These are phyloP conservation scores for Oriolus oriolus DNA, from an alignment of 2,113 vertebrate genomes.

Conservation along the genomic window DNA sequence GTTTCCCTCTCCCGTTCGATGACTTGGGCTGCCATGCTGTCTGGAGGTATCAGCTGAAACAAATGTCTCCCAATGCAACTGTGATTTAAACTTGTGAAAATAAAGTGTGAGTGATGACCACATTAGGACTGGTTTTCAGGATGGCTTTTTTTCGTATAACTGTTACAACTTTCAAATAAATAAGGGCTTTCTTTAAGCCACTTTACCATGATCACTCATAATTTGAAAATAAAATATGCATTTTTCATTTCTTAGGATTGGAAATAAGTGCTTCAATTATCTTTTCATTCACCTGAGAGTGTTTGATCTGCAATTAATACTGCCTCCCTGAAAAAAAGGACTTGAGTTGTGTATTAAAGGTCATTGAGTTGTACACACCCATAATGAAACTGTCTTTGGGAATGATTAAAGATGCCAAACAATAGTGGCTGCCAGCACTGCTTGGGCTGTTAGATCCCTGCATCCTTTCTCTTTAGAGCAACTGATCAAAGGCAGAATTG, in stretches of 20 bases:
- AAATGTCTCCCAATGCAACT: neutral
- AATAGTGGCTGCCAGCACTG: neutral
- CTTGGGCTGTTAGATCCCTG: neutral
- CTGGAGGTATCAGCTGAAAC: neutral
- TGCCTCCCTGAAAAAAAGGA: neutral
- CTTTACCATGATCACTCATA: neutral
- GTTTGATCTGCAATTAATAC: neutral
- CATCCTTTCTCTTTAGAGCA: neutral
- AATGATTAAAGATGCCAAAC: neutral
- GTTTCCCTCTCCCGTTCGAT: neutral
- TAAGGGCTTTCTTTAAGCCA: neutral
- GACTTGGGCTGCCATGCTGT: neutral
- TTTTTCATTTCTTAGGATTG: neutral
- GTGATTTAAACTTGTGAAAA: neutral
- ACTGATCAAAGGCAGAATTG: neutral
- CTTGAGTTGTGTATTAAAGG: neutral
- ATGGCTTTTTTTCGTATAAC: neutral
- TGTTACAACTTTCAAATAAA: neutral
- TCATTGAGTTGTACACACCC: neutral
- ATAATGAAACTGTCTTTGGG: slow-evolving; percentile 8
- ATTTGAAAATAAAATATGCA: neutral
- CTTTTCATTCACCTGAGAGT: neutral
- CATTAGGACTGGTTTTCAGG: neutral
- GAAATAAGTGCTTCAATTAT: neutral
- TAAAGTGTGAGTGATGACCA: neutral